Evolutionary conservation across 2,888 invertebrate genomes (phyloP).

Genomic region (Xestia rhomboidea): DNA sequence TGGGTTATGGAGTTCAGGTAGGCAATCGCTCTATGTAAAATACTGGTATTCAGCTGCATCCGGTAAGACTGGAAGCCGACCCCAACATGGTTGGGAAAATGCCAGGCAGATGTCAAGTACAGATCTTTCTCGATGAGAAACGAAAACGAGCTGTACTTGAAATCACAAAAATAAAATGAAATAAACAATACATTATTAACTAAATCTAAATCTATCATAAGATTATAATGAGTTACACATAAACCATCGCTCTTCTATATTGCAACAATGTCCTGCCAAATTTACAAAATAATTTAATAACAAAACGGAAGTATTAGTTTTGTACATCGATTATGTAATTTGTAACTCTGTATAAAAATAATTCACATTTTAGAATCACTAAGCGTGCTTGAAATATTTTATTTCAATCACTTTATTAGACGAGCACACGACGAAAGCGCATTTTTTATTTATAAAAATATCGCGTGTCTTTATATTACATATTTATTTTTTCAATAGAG

Average conservation of each 20-base stretch:
- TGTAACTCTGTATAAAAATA: conserved; percentile 73
- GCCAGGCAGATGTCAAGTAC: conserved; percentile 27
- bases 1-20: not conserved
- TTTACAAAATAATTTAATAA: conserved; percentile 60
- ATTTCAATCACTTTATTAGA: conserved; percentile 42
- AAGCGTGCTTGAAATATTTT: conserved; percentile 52
- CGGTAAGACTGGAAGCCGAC: not conserved
- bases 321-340: conserved; percentile 65
- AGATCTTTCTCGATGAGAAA: conserved; percentile 29
- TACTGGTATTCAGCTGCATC: not conserved
- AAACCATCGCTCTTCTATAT: conserved; percentile 45
- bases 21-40: not conserved
- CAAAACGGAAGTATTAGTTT: conserved; percentile 52
- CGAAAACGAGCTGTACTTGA: conserved; percentile 38
- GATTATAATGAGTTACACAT: conserved; percentile 64
- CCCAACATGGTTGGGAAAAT: not conserved
- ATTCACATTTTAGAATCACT: conserved; percentile 74
- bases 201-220: conserved; percentile 63
- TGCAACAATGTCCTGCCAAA: conserved; percentile 54
- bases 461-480: conserved; percentile 25
- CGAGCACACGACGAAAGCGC: conserved; percentile 45
- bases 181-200: conserved; percentile 51
- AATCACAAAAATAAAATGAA: conserved; percentile 46
- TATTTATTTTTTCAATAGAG: conserved; percentile 34
- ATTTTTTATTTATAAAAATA: conserved; percentile 53